Conservation (phyloP, 2,113 vertebrate genomes). For the Sceloporus tristichus region DNA sequence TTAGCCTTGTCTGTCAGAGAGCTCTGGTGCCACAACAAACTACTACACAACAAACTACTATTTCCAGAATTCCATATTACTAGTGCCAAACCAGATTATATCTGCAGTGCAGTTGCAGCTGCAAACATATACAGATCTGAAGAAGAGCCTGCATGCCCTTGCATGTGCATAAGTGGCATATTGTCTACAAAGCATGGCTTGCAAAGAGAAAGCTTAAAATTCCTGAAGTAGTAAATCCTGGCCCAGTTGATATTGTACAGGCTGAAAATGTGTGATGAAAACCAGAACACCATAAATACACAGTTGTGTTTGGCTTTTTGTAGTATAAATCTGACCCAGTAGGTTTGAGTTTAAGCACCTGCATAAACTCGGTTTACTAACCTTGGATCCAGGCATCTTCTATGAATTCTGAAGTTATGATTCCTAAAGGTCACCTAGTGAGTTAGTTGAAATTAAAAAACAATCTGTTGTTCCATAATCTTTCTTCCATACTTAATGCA, state of each 20-base stretch:
- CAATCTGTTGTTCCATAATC: not conserved
- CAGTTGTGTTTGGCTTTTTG: slow-evolving; percentile 35
- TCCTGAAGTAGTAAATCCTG: not conserved
- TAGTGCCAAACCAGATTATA: too few relatives aligned
- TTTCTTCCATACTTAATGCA: slow-evolving; percentile 1
- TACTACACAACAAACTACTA: too few relatives aligned
- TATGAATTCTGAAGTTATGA: slow-evolving; percentile 22
- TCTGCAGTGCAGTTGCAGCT: too few relatives aligned
- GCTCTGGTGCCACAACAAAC: too few relatives aligned
- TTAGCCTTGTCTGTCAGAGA: too few relatives aligned
- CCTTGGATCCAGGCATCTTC: not conserved
- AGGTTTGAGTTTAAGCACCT: slow-evolving; percentile 13
- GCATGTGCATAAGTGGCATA: not conserved
- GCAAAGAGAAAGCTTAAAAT: slow-evolving; percentile 36
- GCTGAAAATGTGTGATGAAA: slow-evolving; percentile 14
- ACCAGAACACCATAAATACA: slow-evolving; percentile 28
- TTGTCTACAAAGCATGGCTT: rapidly evolving
- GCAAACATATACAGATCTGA: not conserved
- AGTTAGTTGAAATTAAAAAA: slow-evolving; percentile 30
- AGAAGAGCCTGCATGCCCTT: not conserved
- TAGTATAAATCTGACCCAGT: slow-evolving; percentile 9
- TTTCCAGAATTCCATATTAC: too few relatives aligned
- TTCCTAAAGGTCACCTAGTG: slow-evolving; percentile 21
- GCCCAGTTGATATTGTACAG: not conserved
- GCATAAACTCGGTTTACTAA: not conserved